phyloP scores from a whole-genome alignment of 2,888 invertebrate species.

The Agrotis ipsilon region DNA sequence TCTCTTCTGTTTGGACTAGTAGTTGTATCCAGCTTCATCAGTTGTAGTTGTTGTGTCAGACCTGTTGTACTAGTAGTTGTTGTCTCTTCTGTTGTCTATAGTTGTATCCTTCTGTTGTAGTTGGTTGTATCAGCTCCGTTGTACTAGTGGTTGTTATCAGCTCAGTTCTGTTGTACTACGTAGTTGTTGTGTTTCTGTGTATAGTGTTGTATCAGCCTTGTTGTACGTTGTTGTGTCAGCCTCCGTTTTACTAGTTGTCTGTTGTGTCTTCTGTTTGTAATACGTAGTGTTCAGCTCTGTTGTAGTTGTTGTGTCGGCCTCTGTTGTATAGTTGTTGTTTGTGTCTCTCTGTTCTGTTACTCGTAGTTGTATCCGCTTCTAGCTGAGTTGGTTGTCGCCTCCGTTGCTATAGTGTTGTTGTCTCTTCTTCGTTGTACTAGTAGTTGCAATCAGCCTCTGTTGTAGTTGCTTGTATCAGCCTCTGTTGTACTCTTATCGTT shows the following conservation, averaged over 20 bases:
- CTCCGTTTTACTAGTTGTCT: not conserved
- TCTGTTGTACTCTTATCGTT: not conserved
- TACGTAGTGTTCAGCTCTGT: not conserved
- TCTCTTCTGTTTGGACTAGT: no score
- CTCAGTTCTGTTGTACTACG: not conserved
- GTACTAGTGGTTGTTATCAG: constrained; percentile 19
- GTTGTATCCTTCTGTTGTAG: not conserved
- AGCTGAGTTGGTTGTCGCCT: not conserved
- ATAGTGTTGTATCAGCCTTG: no score
- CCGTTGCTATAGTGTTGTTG: constrained; percentile 7
- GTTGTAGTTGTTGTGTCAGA: not conserved
- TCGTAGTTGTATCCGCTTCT: not conserved
- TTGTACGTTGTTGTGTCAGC: no score
- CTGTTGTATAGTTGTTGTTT: not conserved
- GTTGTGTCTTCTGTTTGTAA: not conserved
- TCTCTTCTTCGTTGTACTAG: constrained; percentile 9
- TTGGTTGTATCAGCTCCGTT: no score
- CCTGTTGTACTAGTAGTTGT: no score
- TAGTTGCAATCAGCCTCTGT: not conserved
- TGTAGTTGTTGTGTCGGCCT: no score
- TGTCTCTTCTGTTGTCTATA: no score
- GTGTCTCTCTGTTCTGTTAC: constrained; percentile 15
- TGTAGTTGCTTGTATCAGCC: not conserved
- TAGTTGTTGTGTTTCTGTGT: no score
- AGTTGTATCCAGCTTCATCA: no score